A percentile compares a stretch with the other conserved stretches of the same genome.
phyloP scores from a whole-genome alignment of 2,888 invertebrate genomes.

The Operophtera brumata region DNA sequence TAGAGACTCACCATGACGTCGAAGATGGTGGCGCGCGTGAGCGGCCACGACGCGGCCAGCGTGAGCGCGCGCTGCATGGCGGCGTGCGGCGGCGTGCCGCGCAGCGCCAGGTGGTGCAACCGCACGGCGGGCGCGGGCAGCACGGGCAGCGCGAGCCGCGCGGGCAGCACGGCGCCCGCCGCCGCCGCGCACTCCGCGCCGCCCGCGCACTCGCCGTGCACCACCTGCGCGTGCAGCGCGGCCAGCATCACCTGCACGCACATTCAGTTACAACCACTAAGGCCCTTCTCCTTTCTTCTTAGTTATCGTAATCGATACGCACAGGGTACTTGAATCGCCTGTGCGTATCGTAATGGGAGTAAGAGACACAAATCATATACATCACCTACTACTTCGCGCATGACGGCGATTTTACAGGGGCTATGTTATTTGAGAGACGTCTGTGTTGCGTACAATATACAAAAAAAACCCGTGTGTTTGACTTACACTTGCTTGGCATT shows the following conservation, averaged over 20 bases:
- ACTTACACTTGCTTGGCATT: no score
- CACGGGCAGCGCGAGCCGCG: slow-evolving; percentile 89
- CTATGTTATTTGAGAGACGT: no score
- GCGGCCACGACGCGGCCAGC: slow-evolving; percentile 95
- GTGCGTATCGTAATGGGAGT: no score
- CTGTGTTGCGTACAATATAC: no score
- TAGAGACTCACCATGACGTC: slow-evolving; percentile 95
- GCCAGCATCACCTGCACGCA: slow-evolving; percentile 92
- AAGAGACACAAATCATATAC: no score
- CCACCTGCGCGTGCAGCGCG: slow-evolving; percentile 95
- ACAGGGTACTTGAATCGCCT: no score
- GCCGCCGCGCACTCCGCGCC: slow-evolving; percentile 86
- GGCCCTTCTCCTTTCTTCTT: no score
- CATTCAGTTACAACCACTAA: no score
- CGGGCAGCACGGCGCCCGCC: slow-evolving; percentile 88
- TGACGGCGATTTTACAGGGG: no score
- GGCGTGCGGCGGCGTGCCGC: slow-evolving; percentile 91
- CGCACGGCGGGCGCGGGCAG: slow-evolving; percentile 92
- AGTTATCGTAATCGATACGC: no score
- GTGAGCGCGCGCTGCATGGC: slow-evolving; percentile 96
- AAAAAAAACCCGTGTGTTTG: no score
- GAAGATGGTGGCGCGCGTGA: slow-evolving; percentile 95
- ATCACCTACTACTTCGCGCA: no score
- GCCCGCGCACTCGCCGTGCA: slow-evolving; percentile 90
- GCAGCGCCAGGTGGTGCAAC: slow-evolving; percentile 93